phyloP scores from a whole-genome alignment of 2,113 vertebrate species.

The Leucopternis melanops region DNA sequence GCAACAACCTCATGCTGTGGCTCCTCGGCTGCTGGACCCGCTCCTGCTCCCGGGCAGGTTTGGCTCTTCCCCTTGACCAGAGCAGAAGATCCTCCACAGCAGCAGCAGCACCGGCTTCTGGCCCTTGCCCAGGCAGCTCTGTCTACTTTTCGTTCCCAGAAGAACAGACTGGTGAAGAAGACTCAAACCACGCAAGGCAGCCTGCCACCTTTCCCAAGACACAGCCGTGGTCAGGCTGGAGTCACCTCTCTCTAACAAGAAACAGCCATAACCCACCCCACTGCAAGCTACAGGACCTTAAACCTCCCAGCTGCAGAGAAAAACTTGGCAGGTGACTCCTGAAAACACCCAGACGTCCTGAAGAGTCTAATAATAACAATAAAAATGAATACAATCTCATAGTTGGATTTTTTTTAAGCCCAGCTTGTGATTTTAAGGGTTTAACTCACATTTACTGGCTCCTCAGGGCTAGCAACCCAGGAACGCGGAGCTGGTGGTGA shows the following conservation, averaged over 20 bases:
- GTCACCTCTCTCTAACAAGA: not conserved
- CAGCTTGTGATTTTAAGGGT: not conserved
- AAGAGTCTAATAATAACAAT: not conserved
- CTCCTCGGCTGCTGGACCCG: not conserved
- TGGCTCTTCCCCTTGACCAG: not conserved
- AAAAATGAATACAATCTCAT: not conserved
- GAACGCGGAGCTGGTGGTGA: rapidly evolving
- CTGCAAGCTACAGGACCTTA: not conserved
- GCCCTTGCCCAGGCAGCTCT: not conserved
- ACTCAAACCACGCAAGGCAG: not conserved
- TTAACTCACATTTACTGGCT: not conserved
- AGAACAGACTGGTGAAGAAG: not conserved
- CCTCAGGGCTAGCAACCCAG: not conserved
- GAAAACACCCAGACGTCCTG: not conserved
- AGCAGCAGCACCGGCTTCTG: not conserved
- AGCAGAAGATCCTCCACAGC: not conserved
- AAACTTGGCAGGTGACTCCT: not conserved
- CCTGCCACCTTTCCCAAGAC: not conserved
- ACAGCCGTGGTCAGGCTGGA: not conserved
- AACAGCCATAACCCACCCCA: not conserved
- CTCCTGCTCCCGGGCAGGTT: not conserved
- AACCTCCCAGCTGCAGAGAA: not conserved
- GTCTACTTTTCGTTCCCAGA: not conserved
- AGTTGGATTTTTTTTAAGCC: not conserved
- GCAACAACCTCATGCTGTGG: not conserved